Percentiles rank a stretch among this genome's conserved stretches.
phyloP scores from a whole-genome alignment of 1,140 invertebrate genomes.

The Lordiphosa mommai region DNA sequence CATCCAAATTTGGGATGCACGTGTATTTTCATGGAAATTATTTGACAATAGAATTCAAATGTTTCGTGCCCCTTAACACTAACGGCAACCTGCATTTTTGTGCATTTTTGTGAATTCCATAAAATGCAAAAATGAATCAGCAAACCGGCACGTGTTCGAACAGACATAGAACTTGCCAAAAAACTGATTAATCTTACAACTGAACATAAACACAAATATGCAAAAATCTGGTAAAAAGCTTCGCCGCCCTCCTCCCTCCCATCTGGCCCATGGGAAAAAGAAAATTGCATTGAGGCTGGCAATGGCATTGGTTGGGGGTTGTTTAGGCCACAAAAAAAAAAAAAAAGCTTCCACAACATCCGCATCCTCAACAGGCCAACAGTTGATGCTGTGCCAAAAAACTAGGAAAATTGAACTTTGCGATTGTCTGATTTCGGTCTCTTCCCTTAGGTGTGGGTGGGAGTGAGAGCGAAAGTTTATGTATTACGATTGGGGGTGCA shows the following conservation, averaged over 20 bases:
- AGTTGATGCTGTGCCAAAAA: slow-evolving; percentile 70
- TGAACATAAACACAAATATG: slow-evolving; percentile 11
- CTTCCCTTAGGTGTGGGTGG: slow-evolving; percentile 2
- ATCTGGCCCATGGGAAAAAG: slow-evolving; percentile 25
- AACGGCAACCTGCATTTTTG: slow-evolving; percentile 43
- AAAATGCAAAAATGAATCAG: slow-evolving; percentile 17
- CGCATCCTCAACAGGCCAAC: slow-evolving; percentile 41
- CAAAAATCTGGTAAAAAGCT: neutral
- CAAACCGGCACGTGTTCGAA: slow-evolving; percentile 16
- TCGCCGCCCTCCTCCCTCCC: neutral
- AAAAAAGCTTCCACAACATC: slow-evolving; percentile 29
- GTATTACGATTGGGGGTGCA: slow-evolving; percentile 3
- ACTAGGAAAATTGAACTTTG: slow-evolving; percentile 65
- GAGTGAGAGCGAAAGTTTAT: slow-evolving; percentile 63
- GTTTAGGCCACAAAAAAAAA: slow-evolving; percentile 31
- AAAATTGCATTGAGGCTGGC: slow-evolving; percentile 72
- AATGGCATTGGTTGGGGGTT: slow-evolving; percentile 71
- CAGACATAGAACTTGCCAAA: slow-evolving; percentile 5
- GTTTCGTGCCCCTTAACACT: slow-evolving; percentile 11
- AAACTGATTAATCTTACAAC: slow-evolving; percentile 25
- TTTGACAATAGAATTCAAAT: slow-evolving; percentile 7
- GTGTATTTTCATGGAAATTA: slow-evolving; percentile 48
- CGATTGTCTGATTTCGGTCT: slow-evolving; percentile 56
- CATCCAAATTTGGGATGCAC: slow-evolving; percentile 30
- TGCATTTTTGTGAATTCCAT: slow-evolving; percentile 23